These are phyloP conservation scores for Hypselothyrea guttata DNA, from an alignment of 2,888 invertebrate genomes.

Conservation along the genomic window DNA sequence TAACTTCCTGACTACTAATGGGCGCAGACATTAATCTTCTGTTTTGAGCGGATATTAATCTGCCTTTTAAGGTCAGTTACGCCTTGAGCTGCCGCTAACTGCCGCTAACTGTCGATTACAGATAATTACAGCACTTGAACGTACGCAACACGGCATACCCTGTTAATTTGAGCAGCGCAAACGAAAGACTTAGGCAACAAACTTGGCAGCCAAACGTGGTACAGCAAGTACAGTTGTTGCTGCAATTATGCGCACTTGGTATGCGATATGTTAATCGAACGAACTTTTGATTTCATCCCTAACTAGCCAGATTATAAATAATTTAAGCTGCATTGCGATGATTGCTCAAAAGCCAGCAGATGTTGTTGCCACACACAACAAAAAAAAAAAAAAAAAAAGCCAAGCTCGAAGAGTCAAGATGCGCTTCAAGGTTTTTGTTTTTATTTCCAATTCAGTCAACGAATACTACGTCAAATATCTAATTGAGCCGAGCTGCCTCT, in stretches of 20 bases:
- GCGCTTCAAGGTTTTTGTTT: slow-evolving; percentile 65
- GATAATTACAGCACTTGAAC: not conserved
- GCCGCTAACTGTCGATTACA: not conserved
- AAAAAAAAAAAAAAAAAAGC: not conserved
- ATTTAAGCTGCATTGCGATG: not conserved
- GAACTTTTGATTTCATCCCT: not conserved
- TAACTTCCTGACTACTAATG: too few species aligned
- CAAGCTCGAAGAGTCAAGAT: slow-evolving; percentile 66
- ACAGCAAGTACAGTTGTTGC: not conserved
- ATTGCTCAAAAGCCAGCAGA: slow-evolving; percentile 7
- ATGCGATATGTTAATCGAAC: slow-evolving; percentile 24
- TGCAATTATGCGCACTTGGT: too few species aligned
- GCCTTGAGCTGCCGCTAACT: not conserved
- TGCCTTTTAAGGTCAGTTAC: slow-evolving; percentile 10
- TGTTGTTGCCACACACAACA: slow-evolving; percentile 1
- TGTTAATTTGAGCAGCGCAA: slow-evolving; percentile 11
- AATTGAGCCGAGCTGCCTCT: slow-evolving; percentile 28
- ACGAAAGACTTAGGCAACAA: slow-evolving; percentile 38
- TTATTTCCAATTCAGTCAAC: slow-evolving; percentile 14
- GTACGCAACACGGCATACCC: not conserved
- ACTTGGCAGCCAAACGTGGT: slow-evolving; percentile 7
- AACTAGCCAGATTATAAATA: slow-evolving; percentile 7
- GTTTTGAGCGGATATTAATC: slow-evolving; percentile 16
- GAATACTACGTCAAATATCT: slow-evolving; percentile 28
- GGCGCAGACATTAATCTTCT: not conserved